Evolutionary conservation across 37 sponge, comb jelly and placozoan genomes (phyloP).

Genomic region (Cladorhizidae sp.): DNA sequence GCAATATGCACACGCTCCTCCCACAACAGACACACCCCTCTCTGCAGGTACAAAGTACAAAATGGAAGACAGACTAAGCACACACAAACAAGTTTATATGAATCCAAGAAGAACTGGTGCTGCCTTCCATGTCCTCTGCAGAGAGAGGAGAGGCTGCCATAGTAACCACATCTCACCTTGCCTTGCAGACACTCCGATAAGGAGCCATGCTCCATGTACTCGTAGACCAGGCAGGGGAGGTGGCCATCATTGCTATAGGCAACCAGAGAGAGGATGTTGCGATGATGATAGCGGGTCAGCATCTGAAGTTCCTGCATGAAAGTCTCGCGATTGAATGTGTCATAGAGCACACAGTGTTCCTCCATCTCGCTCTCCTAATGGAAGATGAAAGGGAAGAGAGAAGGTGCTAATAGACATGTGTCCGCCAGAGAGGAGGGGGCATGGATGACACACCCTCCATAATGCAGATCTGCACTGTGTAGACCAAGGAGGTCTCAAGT

Average conservation of each 20-base stretch:
- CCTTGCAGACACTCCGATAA: constrained; percentile 63
- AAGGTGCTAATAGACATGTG: too few relatives aligned
- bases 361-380: constrained; percentile 59
- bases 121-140: too few relatives aligned
- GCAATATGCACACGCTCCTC: constrained; percentile 41
- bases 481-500: too few relatives aligned
- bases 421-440: too few relatives aligned
- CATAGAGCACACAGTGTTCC: constrained; percentile 44
- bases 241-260: constrained; percentile 79
- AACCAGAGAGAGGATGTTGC: constrained; percentile 72
- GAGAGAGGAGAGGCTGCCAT: too few relatives aligned
- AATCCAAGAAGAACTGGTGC: too few relatives aligned
- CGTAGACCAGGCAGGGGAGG: constrained; percentile 78
- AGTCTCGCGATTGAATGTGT: constrained; percentile 42
- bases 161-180: constrained; percentile 41
- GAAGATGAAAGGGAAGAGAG: too few relatives aligned
- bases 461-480: too few relatives aligned
- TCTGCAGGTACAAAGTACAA: not conserved
- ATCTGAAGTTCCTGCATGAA: constrained; percentile 54
- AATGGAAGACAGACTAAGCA: too few relatives aligned
- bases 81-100: too few relatives aligned
- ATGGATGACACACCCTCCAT: too few relatives aligned
- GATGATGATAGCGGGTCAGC: constrained; percentile 70
- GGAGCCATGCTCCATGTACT: constrained; percentile 87
- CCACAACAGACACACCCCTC: constrained; percentile 33